A percentile compares a stretch with the other conserved stretches of the same genome.
Evolutionary conservation across 2,797 vertebrate species (phyloP).

Genomic region (Galagoides demidoff): DNA sequence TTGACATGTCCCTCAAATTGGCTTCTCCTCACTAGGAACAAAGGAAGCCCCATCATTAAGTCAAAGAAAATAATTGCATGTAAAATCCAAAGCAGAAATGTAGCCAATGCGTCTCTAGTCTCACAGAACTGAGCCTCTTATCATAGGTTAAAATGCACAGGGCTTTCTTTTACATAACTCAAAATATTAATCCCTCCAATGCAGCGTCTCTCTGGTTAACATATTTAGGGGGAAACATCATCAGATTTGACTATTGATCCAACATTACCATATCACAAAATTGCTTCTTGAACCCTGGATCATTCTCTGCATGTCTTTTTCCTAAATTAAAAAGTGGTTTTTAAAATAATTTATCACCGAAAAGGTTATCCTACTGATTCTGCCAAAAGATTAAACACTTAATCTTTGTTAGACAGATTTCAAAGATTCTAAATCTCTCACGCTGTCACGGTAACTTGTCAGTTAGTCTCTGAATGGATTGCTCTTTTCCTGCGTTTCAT

Average conservation of each 20-base stretch:
- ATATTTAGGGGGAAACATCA: neutral
- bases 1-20: neutral
- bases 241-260: neutral
- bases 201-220: neutral
- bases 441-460: neutral
- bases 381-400: conserved; percentile 16
- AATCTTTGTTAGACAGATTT: neutral
- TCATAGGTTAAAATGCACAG: neutral
- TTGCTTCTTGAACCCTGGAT: neutral
- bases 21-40: neutral
- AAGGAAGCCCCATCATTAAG: neutral
- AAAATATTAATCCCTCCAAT: neutral
- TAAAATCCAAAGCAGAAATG: neutral
- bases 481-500: neutral
- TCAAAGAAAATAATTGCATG: neutral
- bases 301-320: neutral
- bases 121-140: neutral
- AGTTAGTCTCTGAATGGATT: neutral
- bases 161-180: neutral
- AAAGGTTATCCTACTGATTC: neutral
- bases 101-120: neutral
- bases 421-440: neutral
- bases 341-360: neutral
- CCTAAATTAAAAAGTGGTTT: conserved; percentile 13
- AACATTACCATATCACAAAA: neutral